These are phyloP conservation scores for Halocynthia aurantium DNA, from an alignment of 23 tunicate species.

Conservation along the genomic window DNA sequence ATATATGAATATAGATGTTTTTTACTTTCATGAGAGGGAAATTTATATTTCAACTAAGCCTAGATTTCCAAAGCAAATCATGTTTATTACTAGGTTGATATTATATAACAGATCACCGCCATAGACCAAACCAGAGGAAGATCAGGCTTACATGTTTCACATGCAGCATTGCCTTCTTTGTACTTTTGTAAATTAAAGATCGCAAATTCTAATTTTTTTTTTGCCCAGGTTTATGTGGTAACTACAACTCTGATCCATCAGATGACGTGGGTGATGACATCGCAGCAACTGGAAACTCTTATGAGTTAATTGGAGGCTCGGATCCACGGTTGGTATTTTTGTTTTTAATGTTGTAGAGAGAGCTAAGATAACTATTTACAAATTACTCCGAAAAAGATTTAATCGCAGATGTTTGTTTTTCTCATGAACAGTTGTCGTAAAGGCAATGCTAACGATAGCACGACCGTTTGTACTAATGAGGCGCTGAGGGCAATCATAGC, in stretches of 20 bases:
- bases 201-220: too few species aligned
- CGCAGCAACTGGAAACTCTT: constrained; percentile 5
- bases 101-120: too few species aligned
- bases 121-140: too few species aligned
- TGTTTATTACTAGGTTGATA: too few species aligned
- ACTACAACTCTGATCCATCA: neutral
- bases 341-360: neutral
- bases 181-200: too few species aligned
- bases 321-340: constrained; percentile 11
- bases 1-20: too few species aligned
- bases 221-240: constrained; percentile 26
- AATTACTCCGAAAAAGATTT: too few species aligned
- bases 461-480: neutral
- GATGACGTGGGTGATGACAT: constrained; percentile 8
- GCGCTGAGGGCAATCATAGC: constrained; percentile 9
- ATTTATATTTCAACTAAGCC: too few species aligned
- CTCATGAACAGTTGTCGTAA: neutral
- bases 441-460: constrained; percentile 6
- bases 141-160: neutral
- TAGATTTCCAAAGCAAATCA: too few species aligned
- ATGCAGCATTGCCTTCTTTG: neutral
- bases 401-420: neutral
- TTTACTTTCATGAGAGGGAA: too few species aligned
- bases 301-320: constrained; percentile 5
- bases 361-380: neutral